Evolutionary conservation across 2,113 vertebrate species (phyloP), one percentile per base, ranked within the genome.

Genomic region (Periophthalmus modestus): DNA sequence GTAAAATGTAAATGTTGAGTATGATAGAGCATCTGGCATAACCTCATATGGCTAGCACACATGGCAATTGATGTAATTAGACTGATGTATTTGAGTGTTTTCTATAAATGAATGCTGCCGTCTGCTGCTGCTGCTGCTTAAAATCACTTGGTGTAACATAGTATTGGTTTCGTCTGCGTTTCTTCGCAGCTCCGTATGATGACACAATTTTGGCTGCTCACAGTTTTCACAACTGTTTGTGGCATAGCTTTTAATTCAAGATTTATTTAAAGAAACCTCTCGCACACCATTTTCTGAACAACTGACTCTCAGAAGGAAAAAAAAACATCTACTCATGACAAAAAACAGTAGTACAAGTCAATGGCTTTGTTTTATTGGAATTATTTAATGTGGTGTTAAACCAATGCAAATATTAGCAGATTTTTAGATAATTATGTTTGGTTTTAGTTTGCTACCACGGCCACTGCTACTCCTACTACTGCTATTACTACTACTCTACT

Each of bases 211-310:
- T 69, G 82, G 80, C 82, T 74, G 76, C 88, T 88, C 65, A 52
- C 34, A 89, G 86, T 92, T 93, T 92, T 88, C 84, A 92, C 89
- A 89, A 86, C 89, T 88, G 88, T 72, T 78, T 19, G 79, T 68
- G 72, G 77, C 76, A 70, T 66, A 76, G 80, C 69, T 89, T 89
- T 88, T 81, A 85, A 89, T 88, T 82, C 70, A 39, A 57, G 73
- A 86, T 91, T 88, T 89, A 92, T 93, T 91, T 89, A 86, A 85
- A 84, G 89, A 90, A 90, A 88, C 87, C 75, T 63, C 62, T 81
- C 83, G 59, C 28, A 18, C 59, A 10, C 24, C 28, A 9, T 28
- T 14, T 16, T 34, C 59, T 62, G 28, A 62, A 7, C 68, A 88
- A 85, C 81, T 50, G 58, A 19, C 78, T 80, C 75, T 33, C 18